Evolutionary conservation across 1,140 invertebrate species (phyloP).

Genomic region (Reticulitermes speratus): DNA sequence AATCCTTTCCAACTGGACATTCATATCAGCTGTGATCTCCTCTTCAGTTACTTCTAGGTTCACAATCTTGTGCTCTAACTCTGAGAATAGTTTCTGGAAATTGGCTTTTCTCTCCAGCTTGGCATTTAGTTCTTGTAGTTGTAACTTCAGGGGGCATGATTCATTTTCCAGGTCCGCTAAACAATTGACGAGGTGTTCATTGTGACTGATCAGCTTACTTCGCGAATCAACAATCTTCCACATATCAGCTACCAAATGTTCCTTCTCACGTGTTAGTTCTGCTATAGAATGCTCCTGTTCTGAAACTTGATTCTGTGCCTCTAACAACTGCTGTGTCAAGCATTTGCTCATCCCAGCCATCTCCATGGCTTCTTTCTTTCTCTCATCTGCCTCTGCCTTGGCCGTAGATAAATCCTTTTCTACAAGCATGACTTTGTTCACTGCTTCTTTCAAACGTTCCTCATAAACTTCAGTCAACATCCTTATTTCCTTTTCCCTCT

Average conservation of each 20-base stretch:
- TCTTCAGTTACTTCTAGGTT: not conserved
- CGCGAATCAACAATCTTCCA: not conserved
- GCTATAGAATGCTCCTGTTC: not conserved
- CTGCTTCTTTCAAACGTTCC: not conserved
- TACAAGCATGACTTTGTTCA: not conserved
- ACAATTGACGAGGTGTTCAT: not conserved
- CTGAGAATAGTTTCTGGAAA: not conserved
- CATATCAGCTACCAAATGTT: not conserved
- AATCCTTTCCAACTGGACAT: not conserved
- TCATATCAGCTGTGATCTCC: not conserved
- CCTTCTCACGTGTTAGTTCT: too few species aligned
- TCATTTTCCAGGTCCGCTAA: not conserved
- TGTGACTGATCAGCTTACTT: not conserved
- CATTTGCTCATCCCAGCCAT: not conserved
- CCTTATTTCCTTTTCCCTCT: not conserved
- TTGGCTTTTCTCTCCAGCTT: not conserved
- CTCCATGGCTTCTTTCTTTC: not conserved
- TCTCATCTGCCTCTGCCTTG: not conserved
- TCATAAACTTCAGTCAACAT: not conserved
- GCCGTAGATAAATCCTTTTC: not conserved
- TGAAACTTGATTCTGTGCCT: not conserved
- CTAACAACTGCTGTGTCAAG: not conserved
- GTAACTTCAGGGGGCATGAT: not conserved
- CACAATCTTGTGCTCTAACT: not conserved
- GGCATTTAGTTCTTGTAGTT: not conserved